phyloP scores from a whole-genome alignment of 2,888 invertebrate genomes.

The Chymomyza procnemis region DNA sequence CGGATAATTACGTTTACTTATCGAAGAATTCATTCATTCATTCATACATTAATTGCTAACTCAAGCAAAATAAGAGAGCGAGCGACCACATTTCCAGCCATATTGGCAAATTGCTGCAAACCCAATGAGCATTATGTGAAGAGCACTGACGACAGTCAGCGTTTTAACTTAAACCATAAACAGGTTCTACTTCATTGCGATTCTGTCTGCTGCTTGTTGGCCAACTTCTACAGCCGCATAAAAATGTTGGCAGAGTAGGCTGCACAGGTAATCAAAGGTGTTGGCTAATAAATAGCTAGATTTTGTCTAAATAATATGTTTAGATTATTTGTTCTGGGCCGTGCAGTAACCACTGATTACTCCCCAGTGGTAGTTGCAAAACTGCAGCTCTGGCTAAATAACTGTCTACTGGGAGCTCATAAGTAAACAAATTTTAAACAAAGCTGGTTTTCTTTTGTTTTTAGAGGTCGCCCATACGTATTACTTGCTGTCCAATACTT shows the following conservation, averaged over 20 bases:
- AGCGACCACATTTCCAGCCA: constrained; percentile 6
- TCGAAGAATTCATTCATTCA: constrained; percentile 70
- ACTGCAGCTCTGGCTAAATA: neutral
- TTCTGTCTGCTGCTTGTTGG: constrained; percentile 10
- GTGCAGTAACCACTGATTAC: neutral
- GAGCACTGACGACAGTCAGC: neutral
- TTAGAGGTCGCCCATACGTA: neutral
- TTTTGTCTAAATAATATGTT: constrained; percentile 5
- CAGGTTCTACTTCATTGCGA: neutral
- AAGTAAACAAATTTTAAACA: neutral
- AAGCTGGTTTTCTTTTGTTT: neutral
- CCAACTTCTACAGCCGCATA: constrained; percentile 1
- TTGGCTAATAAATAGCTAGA: neutral
- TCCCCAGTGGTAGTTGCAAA: neutral
- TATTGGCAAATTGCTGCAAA: constrained; percentile 31
- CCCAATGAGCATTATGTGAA: constrained; percentile 6
- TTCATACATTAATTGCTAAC: constrained; percentile 50
- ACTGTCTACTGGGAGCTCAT: neutral
- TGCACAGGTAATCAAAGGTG: neutral
- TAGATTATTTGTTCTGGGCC: neutral
- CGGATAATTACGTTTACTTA: constrained; percentile 72
- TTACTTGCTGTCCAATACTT: neutral
- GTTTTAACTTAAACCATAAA: neutral
- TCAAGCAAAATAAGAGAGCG: constrained; percentile 29
- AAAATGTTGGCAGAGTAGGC: constrained; percentile 12